These are phyloP conservation scores for Caenorhabditis sp. DNA, from an alignment of 2,888 invertebrate genomes.

Conservation along the genomic window DNA sequence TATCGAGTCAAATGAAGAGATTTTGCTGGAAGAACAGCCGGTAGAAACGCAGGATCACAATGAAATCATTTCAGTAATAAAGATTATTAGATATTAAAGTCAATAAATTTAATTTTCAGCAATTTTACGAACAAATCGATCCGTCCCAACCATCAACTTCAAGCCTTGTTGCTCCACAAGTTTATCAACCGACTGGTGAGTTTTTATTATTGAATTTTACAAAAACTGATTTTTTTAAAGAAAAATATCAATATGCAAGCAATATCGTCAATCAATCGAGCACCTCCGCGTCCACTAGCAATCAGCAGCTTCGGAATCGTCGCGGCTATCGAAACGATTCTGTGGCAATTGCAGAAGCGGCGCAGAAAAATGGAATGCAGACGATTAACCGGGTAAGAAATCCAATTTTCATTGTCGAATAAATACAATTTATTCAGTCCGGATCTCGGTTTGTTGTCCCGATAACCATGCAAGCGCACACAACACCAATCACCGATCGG, in stretches of 20 bases:
- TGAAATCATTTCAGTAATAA: constrained; percentile 7
- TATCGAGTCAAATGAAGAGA: background rate
- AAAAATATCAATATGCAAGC: background rate
- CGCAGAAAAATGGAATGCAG: constrained; percentile 55
- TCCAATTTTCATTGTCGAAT: background rate
- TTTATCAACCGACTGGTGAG: background rate
- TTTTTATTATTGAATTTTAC: background rate
- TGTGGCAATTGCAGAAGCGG: constrained; percentile 33
- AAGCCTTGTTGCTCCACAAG: background rate
- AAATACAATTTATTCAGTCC: constrained; percentile 52
- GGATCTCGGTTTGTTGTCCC: constrained; percentile 67
- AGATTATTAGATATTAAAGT: background rate
- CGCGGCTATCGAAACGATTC: constrained; percentile 14
- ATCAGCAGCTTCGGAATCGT: constrained; percentile 11
- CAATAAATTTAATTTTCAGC: constrained; percentile 19
- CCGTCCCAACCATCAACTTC: constrained; percentile 41
- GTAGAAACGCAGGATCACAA: background rate
- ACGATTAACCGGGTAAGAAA: constrained; percentile 42
- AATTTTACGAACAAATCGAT: constrained; percentile 21
- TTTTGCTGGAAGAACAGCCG: constrained; percentile 6
- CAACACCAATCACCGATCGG: constrained; percentile 59
- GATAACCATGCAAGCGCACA: constrained; percentile 67
- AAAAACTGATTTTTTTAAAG: too few relatives aligned
- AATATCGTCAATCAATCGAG: too few relatives aligned
- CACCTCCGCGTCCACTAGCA: too few relatives aligned